Evolutionary conservation across 2,888 invertebrate genomes (phyloP).

Genomic region (Cephus pulcher): DNA sequence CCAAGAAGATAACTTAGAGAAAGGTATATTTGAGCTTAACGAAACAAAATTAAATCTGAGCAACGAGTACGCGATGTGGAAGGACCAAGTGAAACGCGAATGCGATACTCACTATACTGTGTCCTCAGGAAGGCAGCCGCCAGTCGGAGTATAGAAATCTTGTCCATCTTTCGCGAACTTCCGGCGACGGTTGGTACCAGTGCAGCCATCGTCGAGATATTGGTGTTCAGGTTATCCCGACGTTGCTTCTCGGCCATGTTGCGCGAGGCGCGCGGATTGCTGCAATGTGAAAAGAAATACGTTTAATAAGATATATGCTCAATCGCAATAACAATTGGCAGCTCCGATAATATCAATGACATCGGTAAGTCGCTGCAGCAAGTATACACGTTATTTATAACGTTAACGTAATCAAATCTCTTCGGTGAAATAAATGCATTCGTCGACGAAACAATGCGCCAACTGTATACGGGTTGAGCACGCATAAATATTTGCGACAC

Average conservation of each 20-base stretch:
- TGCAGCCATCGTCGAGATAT: conserved; percentile 84
- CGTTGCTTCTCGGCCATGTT: conserved; percentile 93
- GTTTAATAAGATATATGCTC: neutral
- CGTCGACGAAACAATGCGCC: neutral
- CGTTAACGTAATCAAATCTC: neutral
- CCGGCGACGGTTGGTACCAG: conserved; percentile 87
- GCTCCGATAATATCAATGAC: neutral
- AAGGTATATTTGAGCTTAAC: neutral
- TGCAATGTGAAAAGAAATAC: conserved; percentile 61
- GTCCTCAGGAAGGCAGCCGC: conserved; percentile 88
- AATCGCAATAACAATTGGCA: neutral
- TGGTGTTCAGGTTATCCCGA: conserved; percentile 87
- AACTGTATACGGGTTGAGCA: neutral
- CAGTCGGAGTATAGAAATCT: conserved; percentile 88
- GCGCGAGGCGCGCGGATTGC: conserved; percentile 83
- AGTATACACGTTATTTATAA: neutral
- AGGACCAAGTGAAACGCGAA: neutral
- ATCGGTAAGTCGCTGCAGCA: neutral
- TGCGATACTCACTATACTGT: conserved; percentile 72
- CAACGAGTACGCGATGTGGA: neutral
- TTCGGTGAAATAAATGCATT: neutral
- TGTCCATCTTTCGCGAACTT: conserved; percentile 88
- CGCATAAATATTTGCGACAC: neutral
- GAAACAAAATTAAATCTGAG: neutral
- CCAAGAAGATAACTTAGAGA: neutral